Conservation (phyloP, 1,140 invertebrate genomes). For the Pteromalus puparum region DNA sequence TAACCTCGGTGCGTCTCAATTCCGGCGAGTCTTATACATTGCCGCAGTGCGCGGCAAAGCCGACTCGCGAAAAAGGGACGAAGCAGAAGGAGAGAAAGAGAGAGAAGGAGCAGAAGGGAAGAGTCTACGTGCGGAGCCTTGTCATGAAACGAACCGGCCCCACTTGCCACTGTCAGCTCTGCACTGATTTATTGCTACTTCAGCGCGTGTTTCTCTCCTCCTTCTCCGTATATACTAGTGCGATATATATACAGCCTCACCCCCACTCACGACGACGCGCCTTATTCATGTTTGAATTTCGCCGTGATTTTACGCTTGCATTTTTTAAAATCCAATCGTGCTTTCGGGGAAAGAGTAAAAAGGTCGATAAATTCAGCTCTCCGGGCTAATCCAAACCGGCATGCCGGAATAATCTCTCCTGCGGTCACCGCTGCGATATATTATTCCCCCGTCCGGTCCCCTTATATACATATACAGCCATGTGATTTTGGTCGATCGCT, state of each 20-base stretch:
- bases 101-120: slow-evolving; percentile 56
- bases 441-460: neutral
- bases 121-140: slow-evolving; percentile 47
- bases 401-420: too few species aligned
- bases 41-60: too few species aligned
- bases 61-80: slow-evolving; percentile 1
- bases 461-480: too few species aligned
- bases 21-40: neutral
- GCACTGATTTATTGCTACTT: slow-evolving; percentile 66
- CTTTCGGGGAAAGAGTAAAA: too few species aligned
- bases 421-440: neutral
- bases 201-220: slow-evolving; percentile 11
- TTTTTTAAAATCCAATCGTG: too few species aligned
- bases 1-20: neutral
- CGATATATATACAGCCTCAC: neutral
- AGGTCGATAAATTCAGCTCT: too few species aligned
- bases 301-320: too few species aligned
- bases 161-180: slow-evolving; percentile 65
- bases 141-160: slow-evolving; percentile 60
- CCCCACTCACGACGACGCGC: too few species aligned
- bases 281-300: neutral
- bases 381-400: too few species aligned
- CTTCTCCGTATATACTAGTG: neutral
- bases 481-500: neutral
- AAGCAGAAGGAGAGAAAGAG: slow-evolving; percentile 35